A percentile compares a stretch with the other conserved stretches of the same genome.
Evolutionary conservation across 2,888 invertebrate genomes (phyloP).

Genomic region (Megaustenia siamemsis): DNA sequence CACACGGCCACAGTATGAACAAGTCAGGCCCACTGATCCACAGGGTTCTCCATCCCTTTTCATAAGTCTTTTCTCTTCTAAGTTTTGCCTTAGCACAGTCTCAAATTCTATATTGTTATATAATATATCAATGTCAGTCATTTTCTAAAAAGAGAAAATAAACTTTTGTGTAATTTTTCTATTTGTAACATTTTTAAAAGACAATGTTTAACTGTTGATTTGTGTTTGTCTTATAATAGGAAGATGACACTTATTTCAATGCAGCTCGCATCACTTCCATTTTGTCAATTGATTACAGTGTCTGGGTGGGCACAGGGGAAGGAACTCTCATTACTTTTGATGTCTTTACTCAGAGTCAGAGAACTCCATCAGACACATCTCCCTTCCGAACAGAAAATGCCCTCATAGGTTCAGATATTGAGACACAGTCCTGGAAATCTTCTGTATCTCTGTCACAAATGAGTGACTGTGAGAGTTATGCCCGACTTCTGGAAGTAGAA

Average conservation of each 20-base stretch:
- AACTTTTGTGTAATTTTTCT: neutral
- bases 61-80: too few species aligned
- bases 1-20: too few species aligned
- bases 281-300: slow-evolving; percentile 77
- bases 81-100: too few species aligned
- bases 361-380: slow-evolving; percentile 67
- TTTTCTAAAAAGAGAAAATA: too few species aligned
- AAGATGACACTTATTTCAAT: slow-evolving; percentile 79
- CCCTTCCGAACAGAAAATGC: slow-evolving; percentile 57
- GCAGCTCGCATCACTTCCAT: slow-evolving; percentile 79
- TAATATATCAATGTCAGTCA: too few species aligned
- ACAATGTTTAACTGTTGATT: neutral
- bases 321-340: slow-evolving; percentile 80
- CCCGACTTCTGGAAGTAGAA: slow-evolving; percentile 49
- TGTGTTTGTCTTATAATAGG: slow-evolving; percentile 63
- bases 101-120: too few species aligned
- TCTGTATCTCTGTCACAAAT: slow-evolving; percentile 24
- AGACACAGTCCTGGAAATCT: slow-evolving; percentile 27
- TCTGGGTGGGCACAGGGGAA: slow-evolving; percentile 82
- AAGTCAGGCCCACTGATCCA: too few species aligned
- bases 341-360: slow-evolving; percentile 62
- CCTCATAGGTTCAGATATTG: slow-evolving; percentile 6
- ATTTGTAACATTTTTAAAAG: too few species aligned
- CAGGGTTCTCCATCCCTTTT: too few species aligned
- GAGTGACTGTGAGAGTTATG: slow-evolving; percentile 44